Percentiles rank a stretch among this genome's conserved stretches.
phyloP scores from a whole-genome alignment of 1,140 invertebrate genomes.

The Hycleus phaleratus region DNA sequence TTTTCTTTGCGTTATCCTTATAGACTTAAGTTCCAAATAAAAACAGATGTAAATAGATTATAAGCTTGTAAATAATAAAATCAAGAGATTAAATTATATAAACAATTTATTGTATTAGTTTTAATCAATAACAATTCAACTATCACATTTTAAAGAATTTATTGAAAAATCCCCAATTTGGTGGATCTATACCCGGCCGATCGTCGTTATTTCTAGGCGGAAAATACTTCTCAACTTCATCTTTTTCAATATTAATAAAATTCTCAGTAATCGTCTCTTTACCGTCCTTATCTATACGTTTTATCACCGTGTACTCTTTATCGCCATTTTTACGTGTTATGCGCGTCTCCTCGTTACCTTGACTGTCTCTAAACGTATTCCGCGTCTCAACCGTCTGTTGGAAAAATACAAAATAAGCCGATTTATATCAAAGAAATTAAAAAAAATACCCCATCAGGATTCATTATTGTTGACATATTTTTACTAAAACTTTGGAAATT shows the following conservation, averaged over 20 bases:
- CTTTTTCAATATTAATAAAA: conserved; percentile 43
- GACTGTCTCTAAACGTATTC: conserved; percentile 42
- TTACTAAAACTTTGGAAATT: conserved; percentile 33
- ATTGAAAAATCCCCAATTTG: no score
- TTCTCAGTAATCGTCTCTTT: conserved; percentile 42
- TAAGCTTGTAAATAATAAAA: no score
- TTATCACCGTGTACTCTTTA: conserved; percentile 42
- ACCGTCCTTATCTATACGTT: conserved; percentile 42
- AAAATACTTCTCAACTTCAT: conserved; percentile 32
- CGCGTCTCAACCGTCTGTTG: conserved; percentile 41
- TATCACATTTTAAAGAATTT: no score
- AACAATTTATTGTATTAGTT: no score
- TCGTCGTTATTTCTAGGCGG: background rate
- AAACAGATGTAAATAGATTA: no score
- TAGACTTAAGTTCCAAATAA: no score
- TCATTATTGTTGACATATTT: conserved; percentile 35
- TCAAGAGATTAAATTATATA: no score
- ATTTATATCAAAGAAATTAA: conserved; percentile 9
- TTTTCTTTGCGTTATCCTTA: no score
- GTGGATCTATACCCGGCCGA: no score
- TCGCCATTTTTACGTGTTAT: conserved; percentile 42
- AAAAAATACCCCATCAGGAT: conserved; percentile 42
- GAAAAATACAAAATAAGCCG: conserved; percentile 17
- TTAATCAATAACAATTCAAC: no score
- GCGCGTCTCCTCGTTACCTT: conserved; percentile 46